Evolutionary conservation across 2,888 invertebrate genomes (phyloP), one percentile per base, ranked within the genome.

Genomic region (Syrista parreyssii): DNA sequence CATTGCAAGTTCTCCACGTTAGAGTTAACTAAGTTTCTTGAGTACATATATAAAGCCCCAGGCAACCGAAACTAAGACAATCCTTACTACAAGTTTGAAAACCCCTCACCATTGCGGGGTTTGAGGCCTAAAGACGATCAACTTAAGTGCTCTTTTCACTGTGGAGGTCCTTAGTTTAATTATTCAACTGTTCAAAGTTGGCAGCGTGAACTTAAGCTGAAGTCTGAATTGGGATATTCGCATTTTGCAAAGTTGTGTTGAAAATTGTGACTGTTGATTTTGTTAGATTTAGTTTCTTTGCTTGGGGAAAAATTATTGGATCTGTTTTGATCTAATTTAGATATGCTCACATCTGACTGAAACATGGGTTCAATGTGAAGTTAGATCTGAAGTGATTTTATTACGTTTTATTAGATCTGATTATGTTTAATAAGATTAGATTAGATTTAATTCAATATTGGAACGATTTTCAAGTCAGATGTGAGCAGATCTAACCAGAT

Each of bases 111-210:
- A 79, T 68, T 68, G 82, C 23, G 84, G 82, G 75, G 81, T 81
- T 82, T 87, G 85, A 86, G 85, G 86, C 85, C 83, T 86, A 86
- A 87, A 88, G 87, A 87, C 88, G 88, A 87, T 86, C 87, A 84
- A 86, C 86, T 87, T 87, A 88, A 87, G 84, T 84, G 84, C 79
- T 80, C 81, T 77, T 81, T 79, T 79, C 80, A 77, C 23, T 75
- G 68, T 76, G 80, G 76, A 80, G 79, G 81, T 79, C 76, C 77
- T 75, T 68, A 71, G 73, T 74, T 84, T 82, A 82, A 84, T 84
- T 83, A 84, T 84, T 83, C 82, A 84, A 79, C 79, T 81, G 83
- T 82, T 79, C 81, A 84, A 84, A 84, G 83, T 84, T 82, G 81
- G 76, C 68, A 78, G 77, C 72, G 74, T 72, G 78, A 78, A 36